Conservation (phyloP, 2,797 vertebrate species). For the Natrix natrix region DNA sequence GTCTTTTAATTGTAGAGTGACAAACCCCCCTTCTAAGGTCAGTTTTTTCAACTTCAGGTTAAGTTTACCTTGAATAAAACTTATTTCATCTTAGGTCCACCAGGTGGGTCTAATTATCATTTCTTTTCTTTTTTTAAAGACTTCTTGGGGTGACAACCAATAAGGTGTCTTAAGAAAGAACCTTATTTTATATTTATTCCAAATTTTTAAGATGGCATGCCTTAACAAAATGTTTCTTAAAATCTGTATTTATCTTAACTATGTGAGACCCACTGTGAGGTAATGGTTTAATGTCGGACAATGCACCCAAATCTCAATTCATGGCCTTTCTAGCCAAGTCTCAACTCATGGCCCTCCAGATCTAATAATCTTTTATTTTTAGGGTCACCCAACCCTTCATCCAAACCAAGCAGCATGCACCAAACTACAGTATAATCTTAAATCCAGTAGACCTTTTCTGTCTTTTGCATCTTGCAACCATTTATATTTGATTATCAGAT, state of each 20-base stretch:
- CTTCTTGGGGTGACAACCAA: not conserved
- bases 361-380: not conserved
- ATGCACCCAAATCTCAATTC: not conserved
- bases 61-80: no score
- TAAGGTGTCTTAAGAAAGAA: not conserved
- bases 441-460: not conserved
- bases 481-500: not conserved
- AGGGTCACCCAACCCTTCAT: not conserved
- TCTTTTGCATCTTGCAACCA: not conserved
- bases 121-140: not conserved
- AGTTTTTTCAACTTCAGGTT: not conserved
- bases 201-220: not conserved
- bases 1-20: not conserved
- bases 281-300: not conserved
- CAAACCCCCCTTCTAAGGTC: not conserved
- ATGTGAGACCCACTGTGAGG: not conserved
- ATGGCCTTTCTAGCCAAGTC: not conserved
- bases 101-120: not conserved
- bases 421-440: not conserved
- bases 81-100: no score
- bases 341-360: no score
- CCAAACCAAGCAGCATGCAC: not conserved
- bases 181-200: not conserved
- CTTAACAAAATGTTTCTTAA: not conserved
- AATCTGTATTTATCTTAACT: not conserved